Conservation (phyloP, 2,888 invertebrate species). For the Heliconius sara region DNA sequence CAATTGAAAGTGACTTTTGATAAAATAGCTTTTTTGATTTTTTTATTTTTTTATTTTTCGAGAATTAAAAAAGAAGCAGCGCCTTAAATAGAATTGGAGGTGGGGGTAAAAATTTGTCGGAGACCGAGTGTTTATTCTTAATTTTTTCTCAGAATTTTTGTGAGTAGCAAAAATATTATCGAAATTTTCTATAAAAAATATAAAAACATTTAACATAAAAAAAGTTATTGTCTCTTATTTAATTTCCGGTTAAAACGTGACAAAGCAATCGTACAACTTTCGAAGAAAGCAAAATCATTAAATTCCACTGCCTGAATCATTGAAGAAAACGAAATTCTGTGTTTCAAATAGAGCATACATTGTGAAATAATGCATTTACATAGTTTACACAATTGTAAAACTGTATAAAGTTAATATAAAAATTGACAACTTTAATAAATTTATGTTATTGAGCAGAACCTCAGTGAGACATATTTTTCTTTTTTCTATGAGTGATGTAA, state of each 20-base stretch:
- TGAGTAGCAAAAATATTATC: too few relatives aligned
- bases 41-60: too few relatives aligned
- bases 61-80: not conserved
- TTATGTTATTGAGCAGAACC: too few relatives aligned
- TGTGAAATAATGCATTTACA: slow-evolving; percentile 23
- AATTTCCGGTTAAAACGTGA: slow-evolving; percentile 27
- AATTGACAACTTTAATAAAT: too few relatives aligned
- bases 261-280: slow-evolving; percentile 40
- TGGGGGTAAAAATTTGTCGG: too few relatives aligned
- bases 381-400: not conserved
- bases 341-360: slow-evolving; percentile 7
- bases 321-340: slow-evolving; percentile 4
- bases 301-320: slow-evolving; percentile 41
- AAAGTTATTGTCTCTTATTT: not conserved
- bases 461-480: too few relatives aligned
- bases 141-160: too few relatives aligned
- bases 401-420: not conserved
- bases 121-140: too few relatives aligned
- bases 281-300: slow-evolving; percentile 48
- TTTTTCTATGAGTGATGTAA: too few relatives aligned
- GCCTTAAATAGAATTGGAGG: not conserved
- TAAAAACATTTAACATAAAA: not conserved
- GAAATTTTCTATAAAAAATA: too few relatives aligned
- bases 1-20: not conserved
- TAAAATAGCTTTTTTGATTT: not conserved